phyloP scores from a whole-genome alignment of 1,140 invertebrate genomes.

The Lepidotrigona ventralis region DNA sequence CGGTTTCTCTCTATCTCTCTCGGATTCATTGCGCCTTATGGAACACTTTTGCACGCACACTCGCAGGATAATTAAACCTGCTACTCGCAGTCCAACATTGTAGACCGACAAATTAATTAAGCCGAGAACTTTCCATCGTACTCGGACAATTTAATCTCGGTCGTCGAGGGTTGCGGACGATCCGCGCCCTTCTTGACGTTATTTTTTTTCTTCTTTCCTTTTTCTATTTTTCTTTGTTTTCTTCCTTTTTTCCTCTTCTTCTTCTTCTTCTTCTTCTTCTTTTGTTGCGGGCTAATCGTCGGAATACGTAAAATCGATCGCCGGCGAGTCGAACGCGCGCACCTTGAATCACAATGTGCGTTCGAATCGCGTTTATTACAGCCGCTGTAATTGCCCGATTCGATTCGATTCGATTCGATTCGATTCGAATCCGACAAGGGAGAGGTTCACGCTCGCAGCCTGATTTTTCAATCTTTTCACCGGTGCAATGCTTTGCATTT shows the following conservation, averaged over 20 bases:
- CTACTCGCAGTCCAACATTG: slow-evolving; percentile 18
- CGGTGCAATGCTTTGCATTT: background rate
- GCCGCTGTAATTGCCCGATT: slow-evolving; percentile 36
- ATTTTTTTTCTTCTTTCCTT: background rate
- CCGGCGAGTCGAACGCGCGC: background rate
- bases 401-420: slow-evolving; percentile 13
- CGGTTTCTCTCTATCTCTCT: background rate
- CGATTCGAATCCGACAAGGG: slow-evolving; percentile 5
- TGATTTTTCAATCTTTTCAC: slow-evolving; percentile 1
- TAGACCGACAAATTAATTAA: slow-evolving; percentile 30
- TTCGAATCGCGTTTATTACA: slow-evolving; percentile 13
- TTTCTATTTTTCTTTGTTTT: too few relatives aligned
- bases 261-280: too few relatives aligned
- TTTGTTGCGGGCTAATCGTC: slow-evolving; percentile 42
- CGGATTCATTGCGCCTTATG: background rate
- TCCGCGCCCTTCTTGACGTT: background rate
- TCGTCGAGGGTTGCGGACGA: background rate
- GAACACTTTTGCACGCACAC: slow-evolving; percentile 3
- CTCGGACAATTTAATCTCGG: slow-evolving; percentile 23
- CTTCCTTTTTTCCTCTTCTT: too few relatives aligned
- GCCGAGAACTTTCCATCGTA: background rate
- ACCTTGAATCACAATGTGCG: slow-evolving; percentile 33
- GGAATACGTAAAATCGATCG: slow-evolving; percentile 54
- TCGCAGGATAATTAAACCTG: slow-evolving; percentile 30
- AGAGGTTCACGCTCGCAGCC: background rate